Evolutionary conservation across 2,113 vertebrate species (phyloP).

Genomic region (Eptesicus fuscus): DNA sequence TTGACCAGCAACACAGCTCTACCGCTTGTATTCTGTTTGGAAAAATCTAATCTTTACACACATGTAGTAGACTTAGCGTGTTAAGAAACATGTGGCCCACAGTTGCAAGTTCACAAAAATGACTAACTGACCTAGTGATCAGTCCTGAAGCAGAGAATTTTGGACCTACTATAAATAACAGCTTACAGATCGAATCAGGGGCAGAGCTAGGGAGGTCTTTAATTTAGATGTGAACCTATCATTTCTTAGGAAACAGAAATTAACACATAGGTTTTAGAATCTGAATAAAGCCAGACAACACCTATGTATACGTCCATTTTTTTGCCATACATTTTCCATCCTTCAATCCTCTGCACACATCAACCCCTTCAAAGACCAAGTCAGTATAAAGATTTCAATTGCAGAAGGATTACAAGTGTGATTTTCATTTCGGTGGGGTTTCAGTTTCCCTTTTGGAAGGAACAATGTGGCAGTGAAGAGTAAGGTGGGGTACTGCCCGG

Average conservation of each 20-base stretch:
- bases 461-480: not conserved
- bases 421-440: not conserved
- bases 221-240: not conserved
- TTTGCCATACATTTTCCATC: not conserved
- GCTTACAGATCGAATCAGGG: not conserved
- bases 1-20: too few relatives aligned
- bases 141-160: not conserved
- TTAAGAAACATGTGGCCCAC: not conserved
- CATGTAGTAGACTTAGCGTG: not conserved
- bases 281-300: not conserved
- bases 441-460: not conserved
- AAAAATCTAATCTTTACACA: not conserved
- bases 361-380: not conserved
- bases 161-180: not conserved
- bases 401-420: not conserved
- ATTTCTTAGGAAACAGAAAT: conserved; percentile 10
- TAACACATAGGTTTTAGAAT: not conserved
- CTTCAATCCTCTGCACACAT: not conserved
- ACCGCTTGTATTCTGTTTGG: not conserved
- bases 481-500: not conserved
- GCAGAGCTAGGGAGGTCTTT: not conserved
- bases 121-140: not conserved
- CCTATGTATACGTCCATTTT: not conserved
- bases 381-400: not conserved
- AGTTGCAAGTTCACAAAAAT: not conserved